Evolutionary conservation across 2,797 vertebrate genomes (phyloP).

Genomic region (Macropus fuliginosus): DNA sequence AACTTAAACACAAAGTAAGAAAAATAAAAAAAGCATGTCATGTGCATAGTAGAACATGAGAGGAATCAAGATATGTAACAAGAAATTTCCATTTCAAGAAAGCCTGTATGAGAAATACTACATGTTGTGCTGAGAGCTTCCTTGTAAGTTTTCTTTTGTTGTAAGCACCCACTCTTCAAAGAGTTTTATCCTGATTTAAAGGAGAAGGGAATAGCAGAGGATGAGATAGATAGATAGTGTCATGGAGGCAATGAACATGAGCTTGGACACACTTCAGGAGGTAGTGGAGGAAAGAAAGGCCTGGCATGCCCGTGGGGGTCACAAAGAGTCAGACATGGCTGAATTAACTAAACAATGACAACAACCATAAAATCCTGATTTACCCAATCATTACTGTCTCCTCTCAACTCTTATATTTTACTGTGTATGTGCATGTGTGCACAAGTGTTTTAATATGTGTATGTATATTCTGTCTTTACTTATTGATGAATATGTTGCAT

Average conservation of each 20-base stretch:
- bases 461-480: not conserved
- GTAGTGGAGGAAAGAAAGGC: not conserved
- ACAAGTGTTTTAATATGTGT: not conserved
- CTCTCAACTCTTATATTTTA: not conserved
- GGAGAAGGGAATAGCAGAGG: not conserved
- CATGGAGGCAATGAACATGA: not conserved
- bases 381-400: not conserved
- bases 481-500: not conserved
- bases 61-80: too few relatives aligned
- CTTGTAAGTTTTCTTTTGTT: too few relatives aligned
- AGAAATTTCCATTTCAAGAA: too few relatives aligned
- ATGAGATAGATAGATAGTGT: not conserved
- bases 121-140: too few relatives aligned
- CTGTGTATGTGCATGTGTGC: not conserved
- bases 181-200: not conserved
- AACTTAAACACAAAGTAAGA: too few relatives aligned
- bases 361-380: not conserved
- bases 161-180: not conserved
- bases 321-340: not conserved
- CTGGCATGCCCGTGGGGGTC: not conserved
- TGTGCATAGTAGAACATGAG: too few relatives aligned
- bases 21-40: too few relatives aligned
- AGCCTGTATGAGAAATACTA: too few relatives aligned
- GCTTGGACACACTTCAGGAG: not conserved
- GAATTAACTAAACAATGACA: not conserved